phyloP scores from a whole-genome alignment of 2,797 vertebrate species.

The Dryobates pubescens region DNA sequence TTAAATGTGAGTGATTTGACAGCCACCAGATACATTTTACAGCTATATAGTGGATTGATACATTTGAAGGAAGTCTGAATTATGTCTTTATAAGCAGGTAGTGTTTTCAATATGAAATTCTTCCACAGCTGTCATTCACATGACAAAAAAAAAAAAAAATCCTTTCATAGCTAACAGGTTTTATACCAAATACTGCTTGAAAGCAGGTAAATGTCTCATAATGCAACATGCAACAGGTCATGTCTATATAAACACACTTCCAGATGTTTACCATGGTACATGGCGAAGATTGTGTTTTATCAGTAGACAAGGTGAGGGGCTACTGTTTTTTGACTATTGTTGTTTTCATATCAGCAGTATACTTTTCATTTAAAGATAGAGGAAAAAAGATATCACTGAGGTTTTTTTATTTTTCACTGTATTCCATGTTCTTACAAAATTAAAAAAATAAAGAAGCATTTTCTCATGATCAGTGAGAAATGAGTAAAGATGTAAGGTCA shows the following conservation, averaged over 20 bases:
- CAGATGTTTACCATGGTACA: neutral
- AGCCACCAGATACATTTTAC: constrained; percentile 21
- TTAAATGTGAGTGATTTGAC: constrained; percentile 38
- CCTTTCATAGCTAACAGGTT: constrained; percentile 9
- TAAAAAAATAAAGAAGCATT: neutral
- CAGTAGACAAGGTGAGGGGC: neutral
- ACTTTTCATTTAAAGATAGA: neutral
- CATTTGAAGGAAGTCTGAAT: constrained; percentile 13
- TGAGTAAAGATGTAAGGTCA: neutral
- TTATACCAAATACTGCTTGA: neutral
- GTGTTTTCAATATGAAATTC: constrained; percentile 16
- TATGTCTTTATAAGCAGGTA: constrained; percentile 15
- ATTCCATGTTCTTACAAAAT: neutral
- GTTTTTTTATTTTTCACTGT: neutral
- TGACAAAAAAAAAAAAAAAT: constrained; percentile 1
- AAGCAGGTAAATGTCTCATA: neutral
- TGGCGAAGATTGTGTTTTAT: neutral
- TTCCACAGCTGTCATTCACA: constrained; percentile 27
- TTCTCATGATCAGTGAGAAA: neutral
- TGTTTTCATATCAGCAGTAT: neutral
- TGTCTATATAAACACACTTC: neutral
- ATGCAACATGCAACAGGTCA: neutral
- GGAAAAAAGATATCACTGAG: neutral
- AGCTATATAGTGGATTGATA: constrained; percentile 10
- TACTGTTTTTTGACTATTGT: neutral